A percentile compares a stretch with the other conserved stretches of the same genome.
These are phyloP conservation scores for Gambusia yucatana DNA, from an alignment of 2,797 vertebrate genomes.

Conservation along the genomic window DNA sequence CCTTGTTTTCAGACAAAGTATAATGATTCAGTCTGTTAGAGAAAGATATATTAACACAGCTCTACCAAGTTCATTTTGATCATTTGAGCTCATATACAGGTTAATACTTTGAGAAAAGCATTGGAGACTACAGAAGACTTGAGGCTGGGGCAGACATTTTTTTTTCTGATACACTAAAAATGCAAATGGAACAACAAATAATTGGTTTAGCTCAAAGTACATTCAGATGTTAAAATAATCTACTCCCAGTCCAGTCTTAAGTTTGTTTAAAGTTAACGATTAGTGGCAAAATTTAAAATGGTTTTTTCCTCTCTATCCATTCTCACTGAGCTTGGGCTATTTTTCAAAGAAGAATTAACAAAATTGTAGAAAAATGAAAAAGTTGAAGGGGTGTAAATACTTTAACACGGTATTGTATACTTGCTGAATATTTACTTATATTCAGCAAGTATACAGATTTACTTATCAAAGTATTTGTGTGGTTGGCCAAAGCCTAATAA, in stretches of 20 bases:
- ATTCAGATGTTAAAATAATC: not conserved
- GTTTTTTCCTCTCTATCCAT: not conserved
- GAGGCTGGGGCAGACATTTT: not conserved
- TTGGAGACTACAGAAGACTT: not conserved
- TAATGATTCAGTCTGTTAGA: slow-evolving; percentile 69
- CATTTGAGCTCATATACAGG: not conserved
- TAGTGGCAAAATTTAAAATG: not conserved
- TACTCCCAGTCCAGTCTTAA: not conserved
- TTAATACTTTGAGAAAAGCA: not conserved
- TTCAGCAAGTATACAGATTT: no score
- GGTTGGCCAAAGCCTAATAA: not conserved
- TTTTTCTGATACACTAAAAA: not conserved
- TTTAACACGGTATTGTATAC: not conserved
- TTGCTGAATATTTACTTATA: no score
- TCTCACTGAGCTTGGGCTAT: not conserved
- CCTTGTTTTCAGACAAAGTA: slow-evolving; percentile 64
- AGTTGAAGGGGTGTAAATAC: not conserved
- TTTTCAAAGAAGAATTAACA: not conserved
- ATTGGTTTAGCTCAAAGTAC: not conserved
- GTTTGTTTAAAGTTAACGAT: no score
- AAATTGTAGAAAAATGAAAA: not conserved
- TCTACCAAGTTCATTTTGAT: not conserved
- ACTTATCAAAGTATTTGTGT: not conserved
- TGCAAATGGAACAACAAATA: not conserved
- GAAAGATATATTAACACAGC: slow-evolving; percentile 70